These are phyloP conservation scores for Peromyscus leucopus DNA, from an alignment of 2,113 vertebrate genomes.

Conservation along the genomic window DNA sequence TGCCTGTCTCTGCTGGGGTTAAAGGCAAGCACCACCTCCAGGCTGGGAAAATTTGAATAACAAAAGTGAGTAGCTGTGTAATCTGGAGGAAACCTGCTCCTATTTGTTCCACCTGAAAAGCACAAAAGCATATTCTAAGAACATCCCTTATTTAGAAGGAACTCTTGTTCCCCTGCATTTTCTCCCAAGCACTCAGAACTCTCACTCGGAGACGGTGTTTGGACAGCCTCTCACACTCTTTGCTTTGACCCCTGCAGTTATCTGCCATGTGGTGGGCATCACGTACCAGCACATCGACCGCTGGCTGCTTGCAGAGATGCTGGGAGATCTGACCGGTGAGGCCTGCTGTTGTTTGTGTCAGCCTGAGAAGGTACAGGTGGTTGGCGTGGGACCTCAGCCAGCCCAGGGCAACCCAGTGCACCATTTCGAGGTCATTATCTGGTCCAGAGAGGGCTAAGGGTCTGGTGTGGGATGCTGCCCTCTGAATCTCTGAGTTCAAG, in stretches of 20 bases:
- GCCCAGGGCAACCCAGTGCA: neutral
- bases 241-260: constrained; percentile 86
- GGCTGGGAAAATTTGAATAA: neutral
- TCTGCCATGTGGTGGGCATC: constrained; percentile 96
- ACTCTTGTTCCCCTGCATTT: neutral
- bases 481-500: neutral
- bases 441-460: neutral
- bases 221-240: neutral
- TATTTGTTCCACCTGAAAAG: neutral
- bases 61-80: neutral
- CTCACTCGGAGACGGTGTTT: neutral
- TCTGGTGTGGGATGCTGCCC: neutral
- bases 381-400: neutral
- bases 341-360: neutral
- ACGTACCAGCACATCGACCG: constrained; percentile 96
- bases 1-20: too few relatives aligned
- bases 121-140: neutral
- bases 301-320: constrained; percentile 94
- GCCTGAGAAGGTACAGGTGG: neutral
- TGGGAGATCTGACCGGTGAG: constrained; percentile 94
- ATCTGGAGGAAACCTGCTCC: neutral
- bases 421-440: fast-evolving
- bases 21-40: too few relatives aligned
- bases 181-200: neutral
- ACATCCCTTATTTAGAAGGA: neutral